These are phyloP conservation scores for Megalops cyprinoides DNA, from an alignment of 2,797 vertebrate genomes.

Conservation along the genomic window DNA sequence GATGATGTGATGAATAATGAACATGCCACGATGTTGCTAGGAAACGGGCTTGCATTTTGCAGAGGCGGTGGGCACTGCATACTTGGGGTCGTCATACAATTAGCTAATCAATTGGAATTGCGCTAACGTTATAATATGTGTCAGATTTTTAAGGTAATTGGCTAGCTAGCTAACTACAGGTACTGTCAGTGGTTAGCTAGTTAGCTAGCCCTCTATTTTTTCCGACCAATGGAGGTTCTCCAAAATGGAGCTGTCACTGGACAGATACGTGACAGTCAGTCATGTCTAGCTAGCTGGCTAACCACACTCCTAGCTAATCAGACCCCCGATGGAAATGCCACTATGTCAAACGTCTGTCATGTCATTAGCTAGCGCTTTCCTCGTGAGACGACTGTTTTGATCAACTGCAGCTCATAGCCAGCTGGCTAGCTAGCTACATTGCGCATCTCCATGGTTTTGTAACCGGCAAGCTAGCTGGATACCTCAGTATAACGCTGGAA, in stretches of 20 bases:
- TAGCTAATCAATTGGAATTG: neutral
- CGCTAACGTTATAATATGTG: no score
- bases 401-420: neutral
- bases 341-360: neutral
- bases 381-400: neutral
- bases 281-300: no score
- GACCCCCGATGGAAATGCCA: neutral
- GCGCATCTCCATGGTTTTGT: neutral
- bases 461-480: neutral
- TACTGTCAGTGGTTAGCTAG: no score
- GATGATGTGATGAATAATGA: slow-evolving; percentile 3
- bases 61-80: neutral
- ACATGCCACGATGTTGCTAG: slow-evolving; percentile 12
- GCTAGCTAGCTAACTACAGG: no score
- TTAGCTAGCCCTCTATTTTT: no score
- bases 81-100: neutral
- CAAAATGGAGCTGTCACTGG: no score
- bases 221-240: neutral
- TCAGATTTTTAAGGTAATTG: slow-evolving; percentile 2
- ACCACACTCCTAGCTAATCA: no score
- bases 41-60: neutral
- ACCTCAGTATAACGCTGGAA: no score
- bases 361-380: neutral
- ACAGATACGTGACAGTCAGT: no score
- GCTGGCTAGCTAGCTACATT: neutral